Base-by-base conservation (phyloP, 1,140 invertebrate genomes). In the Dreissena polymorpha region DNA sequence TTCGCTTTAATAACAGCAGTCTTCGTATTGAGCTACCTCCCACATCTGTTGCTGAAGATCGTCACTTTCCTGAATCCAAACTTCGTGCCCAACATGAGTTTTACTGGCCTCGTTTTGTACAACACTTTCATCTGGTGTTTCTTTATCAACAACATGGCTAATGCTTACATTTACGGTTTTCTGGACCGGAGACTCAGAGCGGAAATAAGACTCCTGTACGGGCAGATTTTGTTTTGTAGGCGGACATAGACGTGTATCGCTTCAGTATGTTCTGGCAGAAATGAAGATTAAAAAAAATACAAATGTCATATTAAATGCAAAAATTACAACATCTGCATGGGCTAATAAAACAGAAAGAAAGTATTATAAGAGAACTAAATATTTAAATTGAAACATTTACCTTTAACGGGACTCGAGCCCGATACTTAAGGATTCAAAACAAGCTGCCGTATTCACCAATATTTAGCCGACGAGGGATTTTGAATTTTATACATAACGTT, bases 151-250 rank as follows among this genome's bases (percentile, higher is more conserved):
- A 86, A 84, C 60, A 77, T 86, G 14, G 80, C 78, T 16, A 90
- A 90, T 55, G 67, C 80, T 39, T 86, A 89, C 50, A 84, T 90
- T 18, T 90, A 90, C 74, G 86, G 89, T 7, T 86, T 90, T 64
- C 87, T 87, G 74, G 89, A 88, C 73, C 55, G 74, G 23, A 75
- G 85, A 21, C 88, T 89, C 53, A 73, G 87, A 53, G 49, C 55
- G 53, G 87, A 89, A 77, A 50, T 78, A 3, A 68, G 39, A 49
- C 21, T 39, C 8, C 23, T 65, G 25, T 76, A 76, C 60, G 65
- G 27, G 2, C 55, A 74, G 14, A 49, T 74, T 0, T 18, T 74
- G 14, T n/a, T 49, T n/a, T 39, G 39, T 39, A 39, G 39, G 39
- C 60, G 60, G 60, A 63, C 39, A 39, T 39, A 39, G 39, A 39